Base-by-base conservation (phyloP, 2,797 vertebrate species). In the Poeciliopsis turneri region DNA sequence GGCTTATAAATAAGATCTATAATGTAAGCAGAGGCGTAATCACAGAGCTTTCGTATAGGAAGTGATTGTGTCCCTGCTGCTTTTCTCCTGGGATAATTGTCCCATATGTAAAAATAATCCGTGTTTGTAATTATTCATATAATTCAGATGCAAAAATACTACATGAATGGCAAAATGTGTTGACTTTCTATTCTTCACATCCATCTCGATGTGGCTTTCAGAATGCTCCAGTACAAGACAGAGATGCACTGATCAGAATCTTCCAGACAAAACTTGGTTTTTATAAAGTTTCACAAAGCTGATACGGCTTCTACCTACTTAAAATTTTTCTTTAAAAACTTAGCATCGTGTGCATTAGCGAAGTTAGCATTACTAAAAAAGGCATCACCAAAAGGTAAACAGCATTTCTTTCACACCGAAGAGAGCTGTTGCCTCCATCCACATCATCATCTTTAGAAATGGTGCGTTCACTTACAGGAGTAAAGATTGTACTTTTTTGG, bases 11-110 rank as follows among this genome's bases (percentile, higher is more conserved):
- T 89, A 86, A 75, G 84, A 82, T 46, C 33, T 76, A 69, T 80
- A 85, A 86, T 78, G 79, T 80, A 82, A 76, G 90, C 89, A 84
- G 83, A 88, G 83, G 91, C 79, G 84, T 91, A 93, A 93, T 93
- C 87, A 90, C 82, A 87, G 80, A 78, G 78, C 78, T 82, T 53
- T 64, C 75, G 46, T 71, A 47, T 73, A 74, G 68, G 49, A 81
- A 71, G 53, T 68, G 80, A 86, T 68, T 81, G 51, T 46, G 33
- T 68, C 59, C 76, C 77, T n/a, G 6, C 66, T 55, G 84, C 80
- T 87, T 53, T 25, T 39, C 68, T 61, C 45, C 78, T 64, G 70
- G 72, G 61, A 36, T 82, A 86, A 90, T 90, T 88, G 88, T 81
- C 77, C 87, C 74, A 83, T 53, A 87, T 86, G 83, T 82, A 78